These are phyloP conservation scores for Masticophis lateralis DNA, from an alignment of 2,797 vertebrate species.

Conservation along the genomic window DNA sequence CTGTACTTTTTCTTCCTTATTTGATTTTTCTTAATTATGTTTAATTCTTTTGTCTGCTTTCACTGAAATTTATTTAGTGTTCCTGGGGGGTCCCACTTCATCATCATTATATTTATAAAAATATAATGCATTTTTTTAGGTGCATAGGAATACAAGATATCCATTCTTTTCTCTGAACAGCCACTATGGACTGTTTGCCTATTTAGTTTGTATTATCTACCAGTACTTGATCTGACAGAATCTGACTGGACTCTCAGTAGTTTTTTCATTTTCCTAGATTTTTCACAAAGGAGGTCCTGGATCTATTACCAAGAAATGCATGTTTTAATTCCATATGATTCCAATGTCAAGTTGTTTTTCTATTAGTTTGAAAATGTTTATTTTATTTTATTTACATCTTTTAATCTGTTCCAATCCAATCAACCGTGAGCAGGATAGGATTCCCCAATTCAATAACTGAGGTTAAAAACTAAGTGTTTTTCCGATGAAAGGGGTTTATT, in stretches of 20 bases:
- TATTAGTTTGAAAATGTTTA: neutral
- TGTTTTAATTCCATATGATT: neutral
- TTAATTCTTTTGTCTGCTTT: slow-evolving; percentile 21
- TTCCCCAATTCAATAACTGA: neutral
- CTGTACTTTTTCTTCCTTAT: slow-evolving; percentile 15
- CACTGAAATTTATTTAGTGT: slow-evolving; percentile 33
- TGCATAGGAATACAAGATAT: neutral
- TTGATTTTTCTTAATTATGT: neutral
- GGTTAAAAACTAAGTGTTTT: neutral
- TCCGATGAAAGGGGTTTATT: too few species aligned
- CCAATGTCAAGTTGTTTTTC: neutral
- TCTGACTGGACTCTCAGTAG: neutral
- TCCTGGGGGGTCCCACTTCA: slow-evolving; percentile 7
- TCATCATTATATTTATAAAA: neutral
- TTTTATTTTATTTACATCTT: neutral
- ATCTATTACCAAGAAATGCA: neutral
- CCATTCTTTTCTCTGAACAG: neutral
- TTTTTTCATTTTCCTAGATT: neutral
- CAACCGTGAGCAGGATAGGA: neutral
- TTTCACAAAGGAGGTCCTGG: neutral
- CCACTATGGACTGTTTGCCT: neutral
- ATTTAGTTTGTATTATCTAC: neutral
- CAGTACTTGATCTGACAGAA: neutral
- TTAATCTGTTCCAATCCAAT: neutral
- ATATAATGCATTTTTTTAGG: neutral